Evolutionary conservation across 2,888 invertebrate genomes (phyloP).

Genomic region (Hyposoter dolosus): DNA sequence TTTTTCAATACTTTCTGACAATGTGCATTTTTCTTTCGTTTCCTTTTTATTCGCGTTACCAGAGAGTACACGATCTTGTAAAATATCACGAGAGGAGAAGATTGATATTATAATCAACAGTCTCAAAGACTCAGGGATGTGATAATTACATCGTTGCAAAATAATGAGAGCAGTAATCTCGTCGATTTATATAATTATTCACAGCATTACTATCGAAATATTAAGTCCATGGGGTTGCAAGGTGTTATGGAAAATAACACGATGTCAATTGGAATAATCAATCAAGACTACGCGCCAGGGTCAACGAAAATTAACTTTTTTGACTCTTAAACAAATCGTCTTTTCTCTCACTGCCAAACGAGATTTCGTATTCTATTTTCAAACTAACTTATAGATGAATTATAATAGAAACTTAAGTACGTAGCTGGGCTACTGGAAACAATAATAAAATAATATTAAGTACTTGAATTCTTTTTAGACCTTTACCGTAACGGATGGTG

Average conservation of each 20-base stretch:
- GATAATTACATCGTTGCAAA: constrained; percentile 54
- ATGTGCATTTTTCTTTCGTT: not conserved
- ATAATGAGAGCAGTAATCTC: constrained; percentile 23
- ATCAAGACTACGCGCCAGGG: constrained; percentile 23
- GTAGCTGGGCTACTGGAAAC: constrained; percentile 67
- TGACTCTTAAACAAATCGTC: constrained; percentile 9
- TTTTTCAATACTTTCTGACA: not conserved
- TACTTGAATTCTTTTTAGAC: not conserved
- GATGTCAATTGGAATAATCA: constrained; percentile 52
- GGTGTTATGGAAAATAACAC: not conserved
- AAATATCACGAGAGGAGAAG: constrained; percentile 10
- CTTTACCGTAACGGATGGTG: not conserved
- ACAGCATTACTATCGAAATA: constrained; percentile 36
- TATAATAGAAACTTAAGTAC: constrained; percentile 52
- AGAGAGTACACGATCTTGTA: not conserved
- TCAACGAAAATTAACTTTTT: not conserved
- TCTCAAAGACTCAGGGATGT: constrained; percentile 66
- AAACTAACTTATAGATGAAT: constrained; percentile 57
- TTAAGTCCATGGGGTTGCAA: not conserved
- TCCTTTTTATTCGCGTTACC: not conserved
- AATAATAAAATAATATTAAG: constrained; percentile 35
- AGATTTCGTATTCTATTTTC: constrained; percentile 66
- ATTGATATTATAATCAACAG: constrained; percentile 28
- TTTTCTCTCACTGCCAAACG: constrained; percentile 43
- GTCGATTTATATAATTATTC: constrained; percentile 46